Percentiles rank a stretch among this genome's conserved stretches.
phyloP scores from a whole-genome alignment of 2,888 invertebrate species.

The Trilocha varians region DNA sequence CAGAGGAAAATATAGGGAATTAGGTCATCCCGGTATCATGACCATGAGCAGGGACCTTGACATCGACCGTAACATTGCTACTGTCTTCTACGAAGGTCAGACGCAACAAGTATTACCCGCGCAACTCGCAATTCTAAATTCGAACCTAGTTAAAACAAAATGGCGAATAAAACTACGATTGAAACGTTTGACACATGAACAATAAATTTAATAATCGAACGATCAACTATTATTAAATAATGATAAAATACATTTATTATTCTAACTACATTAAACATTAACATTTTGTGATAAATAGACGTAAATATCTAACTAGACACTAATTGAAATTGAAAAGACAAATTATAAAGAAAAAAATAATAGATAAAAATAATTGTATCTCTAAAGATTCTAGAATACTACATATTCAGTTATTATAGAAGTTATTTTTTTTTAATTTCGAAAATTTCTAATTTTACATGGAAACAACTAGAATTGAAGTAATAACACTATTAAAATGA shows the following conservation, averaged over 20 bases:
- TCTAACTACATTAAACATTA: not conserved
- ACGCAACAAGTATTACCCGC: not conserved
- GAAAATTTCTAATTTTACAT: not conserved
- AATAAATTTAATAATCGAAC: not conserved
- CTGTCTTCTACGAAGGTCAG: not conserved
- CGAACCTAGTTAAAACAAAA: no score
- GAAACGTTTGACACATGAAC: not conserved
- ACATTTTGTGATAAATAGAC: not conserved
- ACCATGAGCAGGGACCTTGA: not conserved
- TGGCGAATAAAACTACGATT: not conserved
- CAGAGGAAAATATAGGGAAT: not conserved
- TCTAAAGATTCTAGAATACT: not conserved
- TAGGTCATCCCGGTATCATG: not conserved
- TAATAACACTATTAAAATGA: not conserved
- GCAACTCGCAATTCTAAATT: not conserved
- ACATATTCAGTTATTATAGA: no score
- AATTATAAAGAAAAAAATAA: not conserved
- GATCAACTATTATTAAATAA: not conserved
- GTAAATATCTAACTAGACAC: not conserved
- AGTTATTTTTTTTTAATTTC: no score
- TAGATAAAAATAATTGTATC: not conserved
- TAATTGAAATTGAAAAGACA: not conserved
- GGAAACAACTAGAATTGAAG: not conserved
- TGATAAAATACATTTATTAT: not conserved
- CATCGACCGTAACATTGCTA: not conserved